These are phyloP conservation scores for Dasysyrphus albostriatus DNA, from an alignment of 2,888 invertebrate genomes.

Conservation along the genomic window DNA sequence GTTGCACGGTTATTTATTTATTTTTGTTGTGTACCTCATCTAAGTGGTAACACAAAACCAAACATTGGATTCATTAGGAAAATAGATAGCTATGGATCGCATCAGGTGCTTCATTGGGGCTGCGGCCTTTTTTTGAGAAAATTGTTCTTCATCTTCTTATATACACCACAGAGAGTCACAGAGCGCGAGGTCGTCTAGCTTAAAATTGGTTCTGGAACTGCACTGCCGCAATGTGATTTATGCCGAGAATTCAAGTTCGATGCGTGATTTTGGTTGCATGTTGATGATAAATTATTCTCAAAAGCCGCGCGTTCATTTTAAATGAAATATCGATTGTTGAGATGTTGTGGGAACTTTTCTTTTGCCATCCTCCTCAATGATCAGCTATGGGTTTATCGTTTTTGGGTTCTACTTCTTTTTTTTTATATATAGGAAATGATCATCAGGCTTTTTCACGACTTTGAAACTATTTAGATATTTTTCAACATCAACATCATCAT, in stretches of 20 bases:
- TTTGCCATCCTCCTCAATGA: not conserved
- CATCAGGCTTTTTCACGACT: slow-evolving; percentile 65
- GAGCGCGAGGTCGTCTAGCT: not conserved
- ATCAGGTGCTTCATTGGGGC: slow-evolving; percentile 1
- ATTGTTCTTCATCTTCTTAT: slow-evolving; percentile 28
- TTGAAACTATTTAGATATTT: slow-evolving; percentile 65
- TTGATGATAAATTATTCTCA: slow-evolving; percentile 72
- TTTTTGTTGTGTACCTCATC: slow-evolving; percentile 10
- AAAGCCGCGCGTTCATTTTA: slow-evolving; percentile 41
- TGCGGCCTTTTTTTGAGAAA: slow-evolving; percentile 31
- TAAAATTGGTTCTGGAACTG: slow-evolving; percentile 40
- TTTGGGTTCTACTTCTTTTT: not conserved
- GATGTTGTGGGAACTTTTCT: slow-evolving; percentile 62
- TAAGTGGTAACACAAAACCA: slow-evolving; percentile 73
- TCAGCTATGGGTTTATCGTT: not conserved
- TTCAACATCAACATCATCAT: slow-evolving; percentile 47
- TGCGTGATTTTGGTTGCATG: slow-evolving; percentile 75
- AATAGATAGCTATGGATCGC: slow-evolving; percentile 29
- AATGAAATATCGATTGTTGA: slow-evolving; percentile 75
- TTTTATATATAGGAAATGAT: slow-evolving; percentile 55
- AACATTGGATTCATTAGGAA: slow-evolving; percentile 70
- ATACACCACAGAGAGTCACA: not conserved
- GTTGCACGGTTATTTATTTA: slow-evolving; percentile 55
- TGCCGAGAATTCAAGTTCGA: slow-evolving; percentile 65
- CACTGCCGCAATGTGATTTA: slow-evolving; percentile 49